Base-by-base conservation (phyloP, 2,888 invertebrate genomes). In the Pristionchus maxplancki region DNA sequence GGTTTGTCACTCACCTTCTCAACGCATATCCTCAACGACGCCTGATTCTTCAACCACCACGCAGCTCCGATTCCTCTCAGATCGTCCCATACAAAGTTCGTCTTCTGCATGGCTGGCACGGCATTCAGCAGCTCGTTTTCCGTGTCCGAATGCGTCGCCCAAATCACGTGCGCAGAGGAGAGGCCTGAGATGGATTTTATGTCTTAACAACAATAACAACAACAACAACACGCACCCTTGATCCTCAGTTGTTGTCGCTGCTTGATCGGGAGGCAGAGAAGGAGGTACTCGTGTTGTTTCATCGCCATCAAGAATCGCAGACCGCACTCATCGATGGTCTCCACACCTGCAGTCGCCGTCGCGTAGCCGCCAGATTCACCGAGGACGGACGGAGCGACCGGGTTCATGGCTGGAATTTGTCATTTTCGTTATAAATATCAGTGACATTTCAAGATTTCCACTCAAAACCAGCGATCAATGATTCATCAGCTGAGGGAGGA, bases 111-210 rank as follows among this genome's bases (percentile, higher is more conserved):
- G 88, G 95, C 95, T 0, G 99, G 98, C 48, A 96, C 91, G 91
- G 98, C 95, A 89, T 97, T 97, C 24, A 99, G 95, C 88, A 99
- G 96, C 95, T 99, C 99, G 93, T 98, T 98, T 95, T 98, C 98
- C 34, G 98, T 97, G 95, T 99, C 99, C 0, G 99, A 99, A 95
- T 99, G 99, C 95, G 97, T 99, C 0, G 99, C 99, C 99, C 99
- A 99, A 5, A 98, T 98, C 34, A 99, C 96, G 95, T 98, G 97
- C 92, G 98, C 95, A 11, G 95, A 95, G n/a, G 92, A 93, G 88
- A 92, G 89, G 4, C 92, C 92, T 48, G 71, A 84, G 20, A 17
- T 20, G 8, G 20, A 1, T 17, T 13, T 2, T 11, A 34, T 31
- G 9, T 67, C 11, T 64, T 31, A 24, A 34, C 8, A n/a, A n/a